Percentiles rank a stretch among this genome's conserved stretches.
Conservation (phyloP, 2,797 vertebrate species). For the Pteropus rufus region DNA sequence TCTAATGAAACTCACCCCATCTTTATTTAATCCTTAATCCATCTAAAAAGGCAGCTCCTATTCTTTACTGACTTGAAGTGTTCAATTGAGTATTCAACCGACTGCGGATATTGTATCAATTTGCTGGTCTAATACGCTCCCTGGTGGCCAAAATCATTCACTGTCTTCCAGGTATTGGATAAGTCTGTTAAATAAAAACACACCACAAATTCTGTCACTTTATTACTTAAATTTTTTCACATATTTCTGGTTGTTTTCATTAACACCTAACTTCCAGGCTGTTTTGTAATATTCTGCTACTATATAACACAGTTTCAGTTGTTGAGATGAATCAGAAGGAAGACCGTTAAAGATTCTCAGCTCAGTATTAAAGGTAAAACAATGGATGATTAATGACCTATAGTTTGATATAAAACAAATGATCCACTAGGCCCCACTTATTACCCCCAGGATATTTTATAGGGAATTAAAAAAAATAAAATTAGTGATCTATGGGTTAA, state of each 20-base stretch:
- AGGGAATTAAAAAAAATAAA: not conserved
- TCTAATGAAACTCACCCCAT: not conserved
- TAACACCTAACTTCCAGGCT: not conserved
- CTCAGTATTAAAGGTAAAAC: slow-evolving; percentile 22
- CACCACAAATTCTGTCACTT: not conserved
- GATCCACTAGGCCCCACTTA: not conserved
- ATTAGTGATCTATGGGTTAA: not conserved
- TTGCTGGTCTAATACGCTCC: slow-evolving; percentile 63
- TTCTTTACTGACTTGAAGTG: no score
- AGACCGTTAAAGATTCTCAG: not conserved
- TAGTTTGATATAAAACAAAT: slow-evolving; percentile 32
- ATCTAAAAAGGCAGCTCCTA: not conserved
- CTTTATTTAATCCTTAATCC: not conserved
- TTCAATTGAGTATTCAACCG: accelerated
- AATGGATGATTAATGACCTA: slow-evolving; percentile 67
- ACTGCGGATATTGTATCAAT: accelerated
- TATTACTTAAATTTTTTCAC: not conserved
- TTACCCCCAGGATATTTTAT: not conserved
- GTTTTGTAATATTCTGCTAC: not conserved
- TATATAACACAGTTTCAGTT: slow-evolving; percentile 36
- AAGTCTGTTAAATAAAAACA: not conserved
- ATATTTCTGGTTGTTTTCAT: not conserved
- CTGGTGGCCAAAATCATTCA: slow-evolving; percentile 72
- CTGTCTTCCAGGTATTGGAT: not conserved
- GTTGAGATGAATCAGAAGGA: slow-evolving; percentile 64